Conservation (phyloP, 2,797 vertebrate genomes). For the Pseudomugil tenellus region DNA sequence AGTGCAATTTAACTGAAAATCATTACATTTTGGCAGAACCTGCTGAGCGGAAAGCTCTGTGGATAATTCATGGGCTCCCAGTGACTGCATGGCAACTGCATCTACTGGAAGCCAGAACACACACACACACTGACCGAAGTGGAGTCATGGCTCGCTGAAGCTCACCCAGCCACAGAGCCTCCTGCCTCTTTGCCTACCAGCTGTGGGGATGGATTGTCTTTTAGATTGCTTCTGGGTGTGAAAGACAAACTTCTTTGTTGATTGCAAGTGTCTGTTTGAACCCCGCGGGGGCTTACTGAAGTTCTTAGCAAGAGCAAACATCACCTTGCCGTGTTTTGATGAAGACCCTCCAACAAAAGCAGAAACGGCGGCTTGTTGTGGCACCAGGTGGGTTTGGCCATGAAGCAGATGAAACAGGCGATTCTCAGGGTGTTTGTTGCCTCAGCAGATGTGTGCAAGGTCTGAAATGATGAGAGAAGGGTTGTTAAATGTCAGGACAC, state of each 20-base stretch:
- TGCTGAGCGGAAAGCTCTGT: slow-evolving; percentile 40
- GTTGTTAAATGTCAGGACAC: background rate
- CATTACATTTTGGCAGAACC: slow-evolving; percentile 23
- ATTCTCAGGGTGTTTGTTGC: background rate
- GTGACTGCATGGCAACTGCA: slow-evolving; percentile 50
- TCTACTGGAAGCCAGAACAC: slow-evolving; percentile 32
- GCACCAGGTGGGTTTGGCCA: background rate
- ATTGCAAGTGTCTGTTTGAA: slow-evolving; percentile 35
- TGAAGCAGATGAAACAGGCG: background rate
- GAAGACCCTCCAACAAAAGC: background rate
- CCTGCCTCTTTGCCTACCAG: slow-evolving; percentile 22
- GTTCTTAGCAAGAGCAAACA: slow-evolving; percentile 19
- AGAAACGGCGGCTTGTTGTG: background rate
- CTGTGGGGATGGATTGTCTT: slow-evolving; percentile 35
- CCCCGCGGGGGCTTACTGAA: slow-evolving; percentile 20
- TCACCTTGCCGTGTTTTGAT: slow-evolving; percentile 20
- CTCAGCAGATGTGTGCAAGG: background rate
- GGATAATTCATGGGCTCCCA: slow-evolving; percentile 59
- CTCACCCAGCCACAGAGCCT: slow-evolving; percentile 12
- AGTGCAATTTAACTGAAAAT: slow-evolving; percentile 24
- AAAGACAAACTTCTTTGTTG: slow-evolving; percentile 49
- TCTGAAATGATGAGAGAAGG: background rate
- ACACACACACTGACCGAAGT: slow-evolving; percentile 8
- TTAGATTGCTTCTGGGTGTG: slow-evolving; percentile 44
- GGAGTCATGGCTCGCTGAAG: background rate